phyloP scores from a whole-genome alignment of 1,140 invertebrate species.

The Mercenaria mercenaria region DNA sequence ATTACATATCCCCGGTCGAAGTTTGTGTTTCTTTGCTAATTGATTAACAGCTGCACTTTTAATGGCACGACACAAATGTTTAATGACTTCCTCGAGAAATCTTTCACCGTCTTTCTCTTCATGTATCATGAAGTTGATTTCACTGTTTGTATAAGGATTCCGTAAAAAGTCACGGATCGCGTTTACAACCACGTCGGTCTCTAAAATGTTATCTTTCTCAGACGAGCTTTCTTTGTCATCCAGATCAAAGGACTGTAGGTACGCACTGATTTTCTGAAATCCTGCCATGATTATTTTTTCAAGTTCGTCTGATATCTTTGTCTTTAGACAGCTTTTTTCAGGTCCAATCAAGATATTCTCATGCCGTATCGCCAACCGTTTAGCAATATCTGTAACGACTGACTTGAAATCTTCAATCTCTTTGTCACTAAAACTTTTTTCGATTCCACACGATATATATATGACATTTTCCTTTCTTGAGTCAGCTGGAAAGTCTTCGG shows the following conservation, averaged over 20 bases:
- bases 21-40: neutral
- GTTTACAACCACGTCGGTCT: neutral
- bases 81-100: neutral
- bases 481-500: too few species aligned
- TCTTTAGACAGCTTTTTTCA: neutral
- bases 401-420: too few species aligned
- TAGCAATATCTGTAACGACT: too few species aligned
- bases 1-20: neutral
- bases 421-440: too few species aligned
- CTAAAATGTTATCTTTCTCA: neutral
- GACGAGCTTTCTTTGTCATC: neutral
- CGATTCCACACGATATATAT: too few species aligned
- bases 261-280: neutral
- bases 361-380: too few species aligned
- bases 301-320: neutral
- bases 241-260: neutral
- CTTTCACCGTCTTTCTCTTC: neutral
- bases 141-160: neutral
- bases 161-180: neutral
- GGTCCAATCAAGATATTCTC: too few species aligned
- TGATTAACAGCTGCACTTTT: neutral
- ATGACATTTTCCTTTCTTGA: too few species aligned
- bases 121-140: neutral
- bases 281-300: neutral
- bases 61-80: neutral